Percentiles rank a stretch among this genome's conserved stretches.
Conservation (phyloP, 2,888 invertebrate genomes). For the Phlogophora meticulosa region DNA sequence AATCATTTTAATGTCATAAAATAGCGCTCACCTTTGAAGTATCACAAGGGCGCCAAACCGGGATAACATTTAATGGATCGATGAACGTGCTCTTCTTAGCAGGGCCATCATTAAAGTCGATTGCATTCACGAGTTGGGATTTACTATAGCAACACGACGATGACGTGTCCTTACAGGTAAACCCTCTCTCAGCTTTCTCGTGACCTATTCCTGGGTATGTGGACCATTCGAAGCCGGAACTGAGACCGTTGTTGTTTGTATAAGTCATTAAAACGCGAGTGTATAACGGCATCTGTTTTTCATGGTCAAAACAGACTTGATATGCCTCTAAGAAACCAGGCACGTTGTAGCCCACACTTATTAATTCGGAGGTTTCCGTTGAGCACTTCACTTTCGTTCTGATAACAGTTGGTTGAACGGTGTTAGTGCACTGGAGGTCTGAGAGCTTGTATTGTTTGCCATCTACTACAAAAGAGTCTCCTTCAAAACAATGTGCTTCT, state of each 20-base stretch:
- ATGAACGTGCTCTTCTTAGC: constrained; percentile 62
- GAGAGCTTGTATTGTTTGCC: constrained; percentile 47
- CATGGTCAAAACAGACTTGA: constrained; percentile 59
- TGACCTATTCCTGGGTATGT: constrained; percentile 39
- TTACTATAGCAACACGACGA: constrained; percentile 63
- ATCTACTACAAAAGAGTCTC: constrained; percentile 51
- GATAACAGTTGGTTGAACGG: constrained; percentile 43
- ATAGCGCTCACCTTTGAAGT: constrained; percentile 40
- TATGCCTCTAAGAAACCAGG: constrained; percentile 58
- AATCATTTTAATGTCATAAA: not conserved
- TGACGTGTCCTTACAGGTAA: constrained; percentile 42
- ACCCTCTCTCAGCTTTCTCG: constrained; percentile 20
- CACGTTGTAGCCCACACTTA: constrained; percentile 61
- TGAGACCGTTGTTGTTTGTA: constrained; percentile 13
- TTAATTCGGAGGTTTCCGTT: constrained; percentile 53
- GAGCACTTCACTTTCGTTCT: constrained; percentile 50
- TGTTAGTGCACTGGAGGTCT: constrained; percentile 55
- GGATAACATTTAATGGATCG: constrained; percentile 63
- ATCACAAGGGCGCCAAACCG: constrained; percentile 56
- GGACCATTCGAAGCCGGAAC: constrained; percentile 40
- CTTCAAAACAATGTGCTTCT: constrained; percentile 51
- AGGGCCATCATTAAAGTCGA: constrained; percentile 59
- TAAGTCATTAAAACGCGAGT: constrained; percentile 36
- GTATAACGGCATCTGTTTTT: constrained; percentile 56
- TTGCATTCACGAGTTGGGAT: constrained; percentile 58